Percentiles rank a stretch among this genome's conserved stretches.
Conservation (phyloP, 2,113 vertebrate species). For the Otus sunia region DNA sequence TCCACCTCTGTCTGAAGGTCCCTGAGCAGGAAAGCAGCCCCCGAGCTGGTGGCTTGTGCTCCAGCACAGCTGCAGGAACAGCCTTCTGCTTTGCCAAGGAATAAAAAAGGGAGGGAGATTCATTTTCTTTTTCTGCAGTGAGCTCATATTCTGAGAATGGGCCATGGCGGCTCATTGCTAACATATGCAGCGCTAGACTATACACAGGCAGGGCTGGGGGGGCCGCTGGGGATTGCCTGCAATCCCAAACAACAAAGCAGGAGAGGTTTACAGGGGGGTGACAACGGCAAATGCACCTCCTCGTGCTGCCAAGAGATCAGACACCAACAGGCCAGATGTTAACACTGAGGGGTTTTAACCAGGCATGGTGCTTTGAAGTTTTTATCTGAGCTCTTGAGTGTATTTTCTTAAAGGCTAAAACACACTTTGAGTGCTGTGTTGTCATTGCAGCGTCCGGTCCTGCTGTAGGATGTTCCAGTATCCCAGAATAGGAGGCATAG, state of each 20-base stretch:
- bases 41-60: accelerated
- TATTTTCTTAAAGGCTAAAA: not conserved
- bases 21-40: not conserved
- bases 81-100: not conserved
- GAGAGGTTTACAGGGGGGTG: not conserved
- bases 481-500: not conserved
- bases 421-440: not conserved
- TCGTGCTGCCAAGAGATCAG: not conserved
- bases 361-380: not conserved
- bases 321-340: not conserved
- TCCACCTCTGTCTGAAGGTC: not conserved
- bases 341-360: not conserved
- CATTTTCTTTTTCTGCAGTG: not conserved
- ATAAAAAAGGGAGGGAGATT: not conserved
- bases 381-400: not conserved
- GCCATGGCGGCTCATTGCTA: not conserved
- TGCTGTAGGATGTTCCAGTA: not conserved
- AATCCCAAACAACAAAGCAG: not conserved
- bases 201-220: not conserved
- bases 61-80: not conserved
- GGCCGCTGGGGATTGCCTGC: not conserved
- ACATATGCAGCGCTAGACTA: not conserved
- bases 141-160: not conserved
- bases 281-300: not conserved
- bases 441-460: not conserved